A percentile compares a stretch with the other conserved stretches of the same genome.
phyloP scores from a whole-genome alignment of 2,113 vertebrate species.

The Triplophysa dalaica region DNA sequence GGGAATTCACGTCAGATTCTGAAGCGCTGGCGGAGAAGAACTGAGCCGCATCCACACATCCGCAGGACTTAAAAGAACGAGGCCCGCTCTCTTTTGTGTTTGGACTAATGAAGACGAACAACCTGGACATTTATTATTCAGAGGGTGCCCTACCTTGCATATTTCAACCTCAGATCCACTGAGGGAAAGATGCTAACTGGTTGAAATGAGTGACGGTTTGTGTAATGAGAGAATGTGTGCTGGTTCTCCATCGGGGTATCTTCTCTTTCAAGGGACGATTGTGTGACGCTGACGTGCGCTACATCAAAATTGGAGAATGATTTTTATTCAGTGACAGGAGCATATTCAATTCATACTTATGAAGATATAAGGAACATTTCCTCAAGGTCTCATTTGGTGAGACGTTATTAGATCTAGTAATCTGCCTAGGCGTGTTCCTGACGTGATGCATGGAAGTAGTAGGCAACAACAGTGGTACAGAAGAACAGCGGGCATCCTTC shows the following conservation, averaged over 20 bases:
- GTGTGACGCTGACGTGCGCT: constrained; percentile 15
- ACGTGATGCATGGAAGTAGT: too few relatives aligned
- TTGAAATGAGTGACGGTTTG: constrained; percentile 41
- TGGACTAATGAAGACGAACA: constrained; percentile 54
- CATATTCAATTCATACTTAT: not conserved
- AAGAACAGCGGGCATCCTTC: too few relatives aligned
- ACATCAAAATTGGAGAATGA: constrained; percentile 13
- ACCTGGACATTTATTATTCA: constrained; percentile 45
- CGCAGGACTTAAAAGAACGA: constrained; percentile 36
- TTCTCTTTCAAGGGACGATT: constrained; percentile 16
- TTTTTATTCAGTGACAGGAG: not conserved
- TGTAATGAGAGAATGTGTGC: constrained; percentile 31
- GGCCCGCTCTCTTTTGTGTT: constrained; percentile 26
- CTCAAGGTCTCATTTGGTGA: not conserved
- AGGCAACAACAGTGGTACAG: too few relatives aligned
- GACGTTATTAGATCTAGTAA: not conserved
- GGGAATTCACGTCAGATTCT: constrained; percentile 57
- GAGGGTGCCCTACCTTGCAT: constrained; percentile 9
- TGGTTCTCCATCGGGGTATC: not conserved
- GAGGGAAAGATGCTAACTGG: constrained; percentile 27
- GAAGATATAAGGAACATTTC: not conserved
- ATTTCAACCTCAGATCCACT: constrained; percentile 32
- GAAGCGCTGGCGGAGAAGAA: constrained; percentile 40
- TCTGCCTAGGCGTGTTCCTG: not conserved
- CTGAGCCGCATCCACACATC: constrained; percentile 30